These are phyloP conservation scores for Trinectes maculatus DNA, from an alignment of 2,113 vertebrate species.

Conservation along the genomic window DNA sequence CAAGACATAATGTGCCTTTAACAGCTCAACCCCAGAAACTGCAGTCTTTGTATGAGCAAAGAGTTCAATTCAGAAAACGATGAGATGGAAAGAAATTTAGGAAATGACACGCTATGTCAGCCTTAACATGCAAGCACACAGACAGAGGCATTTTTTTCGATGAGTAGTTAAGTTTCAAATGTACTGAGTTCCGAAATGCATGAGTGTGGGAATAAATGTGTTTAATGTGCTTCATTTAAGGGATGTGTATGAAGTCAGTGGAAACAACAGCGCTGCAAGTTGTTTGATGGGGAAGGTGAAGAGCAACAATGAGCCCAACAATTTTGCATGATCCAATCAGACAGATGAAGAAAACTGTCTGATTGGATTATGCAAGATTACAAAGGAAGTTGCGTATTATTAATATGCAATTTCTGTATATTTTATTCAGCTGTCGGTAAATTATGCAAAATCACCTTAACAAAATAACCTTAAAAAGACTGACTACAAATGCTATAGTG, in stretches of 20 bases:
- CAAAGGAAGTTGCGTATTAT: too few species aligned
- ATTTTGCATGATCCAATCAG: too few species aligned
- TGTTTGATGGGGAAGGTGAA: conserved; percentile 24
- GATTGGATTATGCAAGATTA: too few species aligned
- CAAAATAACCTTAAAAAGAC: too few species aligned
- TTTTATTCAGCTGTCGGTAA: too few species aligned
- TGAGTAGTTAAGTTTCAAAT: conserved; percentile 32
- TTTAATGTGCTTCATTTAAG: conserved; percentile 35
- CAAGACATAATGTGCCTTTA: background rate
- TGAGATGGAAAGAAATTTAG: conserved; percentile 57
- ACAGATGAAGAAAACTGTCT: conserved; percentile 38
- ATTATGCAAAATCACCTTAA: too few species aligned
- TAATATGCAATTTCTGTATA: too few species aligned
- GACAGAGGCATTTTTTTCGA: conserved; percentile 31
- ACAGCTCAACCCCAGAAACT: background rate
- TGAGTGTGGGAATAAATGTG: conserved; percentile 32
- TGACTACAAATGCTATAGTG: too few species aligned
- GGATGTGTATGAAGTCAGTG: conserved; percentile 53
- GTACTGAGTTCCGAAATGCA: conserved; percentile 6
- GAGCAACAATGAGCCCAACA: conserved; percentile 16
- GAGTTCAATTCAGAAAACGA: conserved; percentile 18
- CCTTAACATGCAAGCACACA: conserved; percentile 17
- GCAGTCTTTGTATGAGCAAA: background rate
- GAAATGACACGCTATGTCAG: conserved; percentile 46
- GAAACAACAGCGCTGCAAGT: conserved; percentile 42